These are phyloP conservation scores for Pogonomyrmex barbatus DNA, from an alignment of 1,140 invertebrate genomes.

Conservation along the genomic window DNA sequence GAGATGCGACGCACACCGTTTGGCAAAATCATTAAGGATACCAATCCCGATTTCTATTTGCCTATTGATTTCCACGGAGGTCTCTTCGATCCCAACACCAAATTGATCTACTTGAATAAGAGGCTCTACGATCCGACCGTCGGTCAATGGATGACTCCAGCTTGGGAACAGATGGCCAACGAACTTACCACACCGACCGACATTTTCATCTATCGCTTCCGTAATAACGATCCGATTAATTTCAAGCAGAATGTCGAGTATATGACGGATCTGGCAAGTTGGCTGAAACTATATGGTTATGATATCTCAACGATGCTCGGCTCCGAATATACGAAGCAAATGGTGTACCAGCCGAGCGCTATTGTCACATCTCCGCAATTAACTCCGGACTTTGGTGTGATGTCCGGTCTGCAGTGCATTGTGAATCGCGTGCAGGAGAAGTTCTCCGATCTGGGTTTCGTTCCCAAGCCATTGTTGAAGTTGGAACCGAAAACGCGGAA, in stretches of 20 bases:
- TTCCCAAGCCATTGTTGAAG: slow-evolving; percentile 92
- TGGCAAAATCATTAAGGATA: slow-evolving; percentile 95
- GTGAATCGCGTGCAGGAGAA: slow-evolving; percentile 93
- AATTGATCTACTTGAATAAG: slow-evolving; percentile 93
- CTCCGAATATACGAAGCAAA: slow-evolving; percentile 90
- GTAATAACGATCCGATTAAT: slow-evolving; percentile 97
- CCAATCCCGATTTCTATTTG: slow-evolving; percentile 96
- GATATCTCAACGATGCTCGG: slow-evolving; percentile 95
- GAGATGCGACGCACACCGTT: slow-evolving; percentile 96
- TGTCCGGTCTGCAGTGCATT: slow-evolving; percentile 95
- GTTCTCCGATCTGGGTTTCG: slow-evolving; percentile 93
- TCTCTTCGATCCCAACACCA: slow-evolving; percentile 93
- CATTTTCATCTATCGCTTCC: slow-evolving; percentile 96
- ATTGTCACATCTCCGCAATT: slow-evolving; percentile 92
- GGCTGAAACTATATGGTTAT: slow-evolving; percentile 95
- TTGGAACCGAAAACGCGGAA: slow-evolving; percentile 94
- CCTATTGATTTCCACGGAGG: slow-evolving; percentile 97
- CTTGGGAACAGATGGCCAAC: slow-evolving; percentile 94
- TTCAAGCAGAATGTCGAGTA: slow-evolving; percentile 91
- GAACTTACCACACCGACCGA: slow-evolving; percentile 93
- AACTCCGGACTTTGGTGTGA: slow-evolving; percentile 94
- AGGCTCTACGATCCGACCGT: slow-evolving; percentile 96
- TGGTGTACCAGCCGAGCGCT: slow-evolving; percentile 92
- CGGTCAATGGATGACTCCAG: slow-evolving; percentile 97
- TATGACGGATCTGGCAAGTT: slow-evolving; percentile 93